Evolutionary conservation across 1,140 invertebrate genomes (phyloP).

Genomic region (Drosophila truncata): DNA sequence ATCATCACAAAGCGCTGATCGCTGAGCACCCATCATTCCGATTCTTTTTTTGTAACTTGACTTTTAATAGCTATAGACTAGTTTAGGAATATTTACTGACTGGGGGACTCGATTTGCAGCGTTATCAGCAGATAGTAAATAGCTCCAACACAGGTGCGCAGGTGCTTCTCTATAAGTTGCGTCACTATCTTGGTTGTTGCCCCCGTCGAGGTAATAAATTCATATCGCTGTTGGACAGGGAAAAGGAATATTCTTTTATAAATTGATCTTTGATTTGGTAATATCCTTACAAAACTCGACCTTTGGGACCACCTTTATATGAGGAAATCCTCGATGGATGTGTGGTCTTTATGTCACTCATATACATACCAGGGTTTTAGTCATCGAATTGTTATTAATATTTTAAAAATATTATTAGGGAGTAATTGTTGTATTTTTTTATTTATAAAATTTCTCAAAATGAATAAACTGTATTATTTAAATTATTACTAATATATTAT

Average conservation of each 20-base stretch:
- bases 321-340: no score
- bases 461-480: no score
- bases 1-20: constrained; percentile 53
- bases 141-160: constrained; percentile 1
- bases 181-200: constrained; percentile 26
- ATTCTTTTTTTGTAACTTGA: constrained; percentile 11
- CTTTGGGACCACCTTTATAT: no score
- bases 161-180: constrained; percentile 24
- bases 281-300: no score
- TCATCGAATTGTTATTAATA: not conserved
- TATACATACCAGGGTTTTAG: not conserved
- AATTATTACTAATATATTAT: no score
- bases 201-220: not conserved
- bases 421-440: not conserved
- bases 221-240: constrained; percentile 21
- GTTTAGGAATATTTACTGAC: constrained; percentile 11
- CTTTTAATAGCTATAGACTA: constrained; percentile 12
- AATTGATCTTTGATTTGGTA: not conserved
- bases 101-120: constrained; percentile 10
- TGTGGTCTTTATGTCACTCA: not conserved
- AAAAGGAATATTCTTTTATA: not conserved
- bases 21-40: constrained; percentile 20
- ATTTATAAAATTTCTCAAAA: not conserved
- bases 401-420: not conserved
- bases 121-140: constrained; percentile 26